Base-by-base conservation (phyloP, 2,113 vertebrate genomes). In the Hemibates koningsi region DNA sequence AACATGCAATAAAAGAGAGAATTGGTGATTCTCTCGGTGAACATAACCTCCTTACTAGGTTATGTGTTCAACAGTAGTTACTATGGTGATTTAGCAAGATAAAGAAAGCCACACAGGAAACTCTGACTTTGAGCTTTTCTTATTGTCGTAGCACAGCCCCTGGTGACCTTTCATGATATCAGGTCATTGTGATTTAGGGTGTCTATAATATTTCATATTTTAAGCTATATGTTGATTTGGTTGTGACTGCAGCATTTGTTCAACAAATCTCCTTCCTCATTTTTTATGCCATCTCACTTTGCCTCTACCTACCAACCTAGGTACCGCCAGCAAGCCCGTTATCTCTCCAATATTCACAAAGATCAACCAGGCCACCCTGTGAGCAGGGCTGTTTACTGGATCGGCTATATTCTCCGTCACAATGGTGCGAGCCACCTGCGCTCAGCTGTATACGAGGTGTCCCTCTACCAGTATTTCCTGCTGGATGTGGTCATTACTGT, bases 311-410 rank as follows among this genome's bases (percentile, higher is more conserved):
- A 50, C 45, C 56, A 9, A 14, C 53, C 11, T 66, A 99, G 98
- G 95, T 99, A 98, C 91, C 97, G 97, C 14, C 96, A 97, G 87
- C 96, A 93, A 84, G 98, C 98, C 7, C 96, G 59, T 79, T 94
- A 97, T 88, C 96, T 99, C 68, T 99, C 99, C 2, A 97, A 97
- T 91, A 99, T 99, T 92, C 98, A 99, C 95, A 99, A 97, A 96
- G 99, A 99, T 94, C 98, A 99, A 88, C 98, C 98, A 0, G 98
- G 97, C 7, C 98, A 99, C 86, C 99, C 99, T 0, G 97, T 99
- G 80, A 97, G 96, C 88, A 97, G 99, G 78, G 98, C 98, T 4
- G 95, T 97, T 10, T 99, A 99, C 93, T 99, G 99, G 99, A 99
- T 99, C 83, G 96, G 97, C 92, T 99, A 99, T 93, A 96, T 99